Conservation (phyloP, 2,888 invertebrate genomes). For the Melitaea athalia region DNA sequence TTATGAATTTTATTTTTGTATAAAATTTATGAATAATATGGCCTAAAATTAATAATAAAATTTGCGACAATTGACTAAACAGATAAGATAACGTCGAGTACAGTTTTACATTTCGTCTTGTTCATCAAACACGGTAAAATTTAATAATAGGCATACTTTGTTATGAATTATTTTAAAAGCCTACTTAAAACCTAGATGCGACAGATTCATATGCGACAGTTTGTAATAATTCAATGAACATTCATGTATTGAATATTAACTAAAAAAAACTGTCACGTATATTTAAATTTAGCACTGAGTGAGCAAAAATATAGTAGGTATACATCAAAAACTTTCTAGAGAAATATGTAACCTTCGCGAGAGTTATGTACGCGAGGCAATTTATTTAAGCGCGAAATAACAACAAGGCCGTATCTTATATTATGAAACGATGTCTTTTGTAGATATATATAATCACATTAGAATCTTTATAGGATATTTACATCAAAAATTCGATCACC, state of each 20-base stretch:
- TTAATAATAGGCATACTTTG: background rate
- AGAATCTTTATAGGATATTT: slow-evolving; percentile 21
- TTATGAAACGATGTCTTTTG: slow-evolving; percentile 13
- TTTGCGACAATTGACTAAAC: too few relatives aligned
- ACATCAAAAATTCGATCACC: slow-evolving; percentile 10
- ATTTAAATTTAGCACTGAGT: background rate
- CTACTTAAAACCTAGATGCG: slow-evolving; percentile 3
- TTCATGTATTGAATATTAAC: background rate
- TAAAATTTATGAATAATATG: too few relatives aligned
- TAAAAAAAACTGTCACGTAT: background rate
- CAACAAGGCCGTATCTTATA: slow-evolving; percentile 17
- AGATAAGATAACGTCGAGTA: too few relatives aligned
- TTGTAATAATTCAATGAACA: background rate
- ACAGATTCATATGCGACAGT: background rate
- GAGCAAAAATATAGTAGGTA: background rate
- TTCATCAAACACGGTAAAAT: background rate
- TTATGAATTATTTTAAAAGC: background rate
- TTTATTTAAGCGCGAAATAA: slow-evolving; percentile 2
- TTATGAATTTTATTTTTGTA: too few relatives aligned
- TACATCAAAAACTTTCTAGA: slow-evolving; percentile 21
- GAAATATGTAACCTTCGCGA: slow-evolving; percentile 25
- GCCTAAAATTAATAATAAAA: too few relatives aligned
- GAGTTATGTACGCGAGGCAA: slow-evolving; percentile 21
- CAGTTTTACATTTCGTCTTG: background rate
- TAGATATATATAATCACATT: slow-evolving; percentile 1